Evolutionary conservation across 2,888 invertebrate species (phyloP).

Genomic region (Agrochola lychnidis): DNA sequence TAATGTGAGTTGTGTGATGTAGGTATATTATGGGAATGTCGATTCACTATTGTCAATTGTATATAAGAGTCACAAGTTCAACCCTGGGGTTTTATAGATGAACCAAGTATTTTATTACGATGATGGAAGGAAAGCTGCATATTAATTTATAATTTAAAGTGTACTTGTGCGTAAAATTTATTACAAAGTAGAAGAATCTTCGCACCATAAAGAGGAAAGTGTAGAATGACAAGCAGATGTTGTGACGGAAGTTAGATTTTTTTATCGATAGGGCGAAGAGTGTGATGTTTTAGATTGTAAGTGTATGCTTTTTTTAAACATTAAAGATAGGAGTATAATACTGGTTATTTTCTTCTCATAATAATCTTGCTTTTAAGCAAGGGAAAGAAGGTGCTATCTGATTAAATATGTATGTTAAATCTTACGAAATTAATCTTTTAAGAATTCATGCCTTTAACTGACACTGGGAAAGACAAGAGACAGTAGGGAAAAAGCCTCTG

Average conservation of each 20-base stretch:
- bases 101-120: too few species aligned
- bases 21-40: background rate
- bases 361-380: background rate
- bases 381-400: background rate
- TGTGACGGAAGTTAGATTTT: slow-evolving; percentile 13
- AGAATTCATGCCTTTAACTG: background rate
- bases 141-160: background rate
- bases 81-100: background rate
- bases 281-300: background rate
- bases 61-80: background rate
- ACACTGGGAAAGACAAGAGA: background rate
- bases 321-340: background rate
- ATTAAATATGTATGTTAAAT: background rate
- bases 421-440: background rate
- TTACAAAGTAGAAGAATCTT: background rate
- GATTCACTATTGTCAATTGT: background rate
- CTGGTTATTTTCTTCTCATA: background rate
- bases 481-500: background rate
- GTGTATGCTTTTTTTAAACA: background rate
- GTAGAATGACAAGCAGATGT: slow-evolving; percentile 26
- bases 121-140: background rate
- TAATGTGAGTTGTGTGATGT: background rate
- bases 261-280: background rate
- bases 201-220: slow-evolving; percentile 15
- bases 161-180: background rate